Evolutionary conservation across 2,888 invertebrate genomes (phyloP).

Genomic region (Ophion costatus): DNA sequence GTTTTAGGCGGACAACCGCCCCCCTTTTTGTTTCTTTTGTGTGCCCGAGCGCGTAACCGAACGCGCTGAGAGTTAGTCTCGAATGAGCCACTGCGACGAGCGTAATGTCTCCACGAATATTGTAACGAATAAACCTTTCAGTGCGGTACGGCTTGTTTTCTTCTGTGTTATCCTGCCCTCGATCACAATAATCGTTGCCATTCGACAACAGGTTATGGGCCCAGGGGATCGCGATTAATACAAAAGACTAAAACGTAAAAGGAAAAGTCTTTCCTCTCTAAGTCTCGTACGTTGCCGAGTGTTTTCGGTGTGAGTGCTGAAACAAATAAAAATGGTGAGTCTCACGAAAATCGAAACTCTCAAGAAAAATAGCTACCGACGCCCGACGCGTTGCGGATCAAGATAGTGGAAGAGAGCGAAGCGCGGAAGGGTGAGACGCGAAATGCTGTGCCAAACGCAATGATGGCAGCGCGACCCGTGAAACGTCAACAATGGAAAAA

Average conservation of each 20-base stretch:
- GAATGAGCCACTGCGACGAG: too few relatives aligned
- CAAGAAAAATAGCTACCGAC: constrained; percentile 30
- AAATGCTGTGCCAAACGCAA: not conserved
- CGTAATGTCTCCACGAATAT: too few relatives aligned
- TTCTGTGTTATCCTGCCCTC: not conserved
- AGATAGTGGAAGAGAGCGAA: constrained; percentile 46
- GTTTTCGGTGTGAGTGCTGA: not conserved
- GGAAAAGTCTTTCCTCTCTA: not conserved
- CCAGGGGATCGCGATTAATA: not conserved
- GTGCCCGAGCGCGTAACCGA: too few relatives aligned
- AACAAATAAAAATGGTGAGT: not conserved
- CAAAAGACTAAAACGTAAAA: not conserved
- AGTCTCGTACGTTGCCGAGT: not conserved
- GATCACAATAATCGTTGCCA: not conserved
- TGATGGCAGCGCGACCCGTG: not conserved
- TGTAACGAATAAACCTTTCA: too few relatives aligned
- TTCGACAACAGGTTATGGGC: constrained; percentile 9
- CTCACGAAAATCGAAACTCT: constrained; percentile 21
- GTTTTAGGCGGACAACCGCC: too few relatives aligned
- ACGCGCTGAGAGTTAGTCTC: too few relatives aligned
- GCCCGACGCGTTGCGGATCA: constrained; percentile 31
- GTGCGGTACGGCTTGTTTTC: too few relatives aligned
- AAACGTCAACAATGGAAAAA: not conserved
- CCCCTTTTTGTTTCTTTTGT: too few relatives aligned
- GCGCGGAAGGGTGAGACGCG: constrained; percentile 6